Percentiles rank a stretch among this genome's conserved stretches.
Evolutionary conservation across 1,140 invertebrate species (phyloP).

Genomic region (Latrodectus geometricus): DNA sequence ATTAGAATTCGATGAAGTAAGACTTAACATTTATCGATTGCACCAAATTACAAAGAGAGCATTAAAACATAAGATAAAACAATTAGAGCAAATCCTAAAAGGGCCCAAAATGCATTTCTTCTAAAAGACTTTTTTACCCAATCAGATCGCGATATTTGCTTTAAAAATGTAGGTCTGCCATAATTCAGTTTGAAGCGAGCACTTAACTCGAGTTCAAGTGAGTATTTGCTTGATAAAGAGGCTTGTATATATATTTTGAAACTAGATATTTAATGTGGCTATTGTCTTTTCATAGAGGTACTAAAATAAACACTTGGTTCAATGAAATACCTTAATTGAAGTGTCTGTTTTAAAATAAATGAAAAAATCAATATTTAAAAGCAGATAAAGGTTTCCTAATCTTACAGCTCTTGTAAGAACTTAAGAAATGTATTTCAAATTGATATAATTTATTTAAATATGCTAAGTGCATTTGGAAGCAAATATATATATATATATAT

Average conservation of each 20-base stretch:
- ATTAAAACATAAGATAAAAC: background rate
- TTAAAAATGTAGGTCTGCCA: slow-evolving; percentile 8
- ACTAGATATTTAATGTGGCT: background rate
- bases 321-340: too few species aligned
- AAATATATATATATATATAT: too few species aligned
- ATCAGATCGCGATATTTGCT: background rate
- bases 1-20: background rate
- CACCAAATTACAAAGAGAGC: background rate
- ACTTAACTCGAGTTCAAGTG: background rate
- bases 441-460: too few species aligned
- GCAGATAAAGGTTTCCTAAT: too few species aligned
- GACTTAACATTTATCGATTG: background rate
- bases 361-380: too few species aligned
- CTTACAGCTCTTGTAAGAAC: too few species aligned
- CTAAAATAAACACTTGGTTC: background rate
- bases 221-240: background rate
- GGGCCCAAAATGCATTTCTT: background rate
- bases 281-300: background rate
- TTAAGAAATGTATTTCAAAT: too few species aligned
- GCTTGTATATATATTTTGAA: background rate
- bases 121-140: background rate
- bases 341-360: too few species aligned
- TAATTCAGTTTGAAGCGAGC: background rate
- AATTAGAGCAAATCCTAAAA: slow-evolving; percentile 24
- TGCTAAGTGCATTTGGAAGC: too few species aligned